These are phyloP conservation scores for Drosophila lowei DNA, from an alignment of 1,140 invertebrate genomes.

Conservation along the genomic window DNA sequence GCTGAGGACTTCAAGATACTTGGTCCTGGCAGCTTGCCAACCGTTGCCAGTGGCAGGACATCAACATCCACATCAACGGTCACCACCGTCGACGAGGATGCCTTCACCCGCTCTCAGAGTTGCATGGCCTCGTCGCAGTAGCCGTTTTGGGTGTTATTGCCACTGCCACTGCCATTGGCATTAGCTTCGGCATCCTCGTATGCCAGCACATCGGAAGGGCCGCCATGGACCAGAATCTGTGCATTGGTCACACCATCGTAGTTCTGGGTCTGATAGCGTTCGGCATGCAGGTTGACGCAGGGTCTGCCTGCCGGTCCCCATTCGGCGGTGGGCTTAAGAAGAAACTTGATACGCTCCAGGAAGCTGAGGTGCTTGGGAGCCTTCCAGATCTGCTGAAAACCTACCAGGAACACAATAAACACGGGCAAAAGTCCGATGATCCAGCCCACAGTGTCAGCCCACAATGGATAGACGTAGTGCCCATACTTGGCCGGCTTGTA, in stretches of 20 bases:
- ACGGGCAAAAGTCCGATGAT: conserved; percentile 89
- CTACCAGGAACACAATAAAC: conserved; percentile 87
- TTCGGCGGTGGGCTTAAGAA: conserved; percentile 79
- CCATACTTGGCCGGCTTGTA: conserved; percentile 90
- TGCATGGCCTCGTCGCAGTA: conserved; percentile 66
- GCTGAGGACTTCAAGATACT: conserved; percentile 84
- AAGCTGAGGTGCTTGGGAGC: conserved; percentile 85
- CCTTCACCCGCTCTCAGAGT: conserved; percentile 74
- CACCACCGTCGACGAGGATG: conserved; percentile 48
- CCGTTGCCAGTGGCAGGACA: conserved; percentile 46
- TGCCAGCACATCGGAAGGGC: conserved; percentile 57
- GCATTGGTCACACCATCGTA: conserved; percentile 85
- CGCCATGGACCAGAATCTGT: conserved; percentile 84
- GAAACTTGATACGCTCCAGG: conserved; percentile 83
- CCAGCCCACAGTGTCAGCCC: conserved; percentile 92
- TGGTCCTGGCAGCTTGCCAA: conserved; percentile 84
- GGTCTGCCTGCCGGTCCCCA: conserved; percentile 84
- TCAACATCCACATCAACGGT: conserved; percentile 42
- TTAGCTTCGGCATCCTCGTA: conserved; percentile 53
- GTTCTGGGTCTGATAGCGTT: conserved; percentile 76
- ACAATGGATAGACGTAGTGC: conserved; percentile 89
- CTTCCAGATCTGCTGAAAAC: conserved; percentile 86
- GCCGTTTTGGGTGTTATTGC: conserved; percentile 30
- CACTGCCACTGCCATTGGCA: conserved; percentile 23
- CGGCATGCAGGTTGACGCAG: conserved; percentile 74